Conservation (phyloP, 2,888 invertebrate genomes). For the Temnothorax ravouxi region DNA sequence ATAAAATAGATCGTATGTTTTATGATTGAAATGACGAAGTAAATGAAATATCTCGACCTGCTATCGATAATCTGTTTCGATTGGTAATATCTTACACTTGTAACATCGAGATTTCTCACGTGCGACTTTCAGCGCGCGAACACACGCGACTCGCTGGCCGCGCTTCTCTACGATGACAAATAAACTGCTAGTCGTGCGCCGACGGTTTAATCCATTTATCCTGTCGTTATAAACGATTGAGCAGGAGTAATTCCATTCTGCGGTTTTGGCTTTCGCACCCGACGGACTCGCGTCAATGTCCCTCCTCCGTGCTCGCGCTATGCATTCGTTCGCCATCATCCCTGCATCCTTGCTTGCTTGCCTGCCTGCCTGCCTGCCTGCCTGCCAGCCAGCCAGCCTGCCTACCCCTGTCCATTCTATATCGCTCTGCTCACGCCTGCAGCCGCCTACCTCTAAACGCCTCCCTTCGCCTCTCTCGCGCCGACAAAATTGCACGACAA, state of each 20-base stretch:
- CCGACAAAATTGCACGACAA: constrained; percentile 71
- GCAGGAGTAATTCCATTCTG: constrained; percentile 83
- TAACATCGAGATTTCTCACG: constrained; percentile 25
- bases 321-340: constrained; percentile 38
- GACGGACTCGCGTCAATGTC: constrained; percentile 66
- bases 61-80: background rate
- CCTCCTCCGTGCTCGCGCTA: constrained; percentile 36
- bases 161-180: constrained; percentile 75
- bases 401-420: constrained; percentile 41
- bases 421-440: constrained; percentile 63
- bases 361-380: background rate
- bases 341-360: background rate
- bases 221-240: constrained; percentile 81
- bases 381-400: background rate
- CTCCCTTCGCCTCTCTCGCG: constrained; percentile 43
- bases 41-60: background rate
- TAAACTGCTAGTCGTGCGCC: constrained; percentile 78
- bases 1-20: background rate
- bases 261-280: constrained; percentile 81
- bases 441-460: constrained; percentile 39
- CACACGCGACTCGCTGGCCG: constrained; percentile 54
- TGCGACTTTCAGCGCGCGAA: constrained; percentile 62
- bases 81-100: background rate
- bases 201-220: constrained; percentile 82
- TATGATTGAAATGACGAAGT: background rate